Base-by-base conservation (phyloP, 2,888 invertebrate genomes). In the Pterobdella sp. region DNA sequence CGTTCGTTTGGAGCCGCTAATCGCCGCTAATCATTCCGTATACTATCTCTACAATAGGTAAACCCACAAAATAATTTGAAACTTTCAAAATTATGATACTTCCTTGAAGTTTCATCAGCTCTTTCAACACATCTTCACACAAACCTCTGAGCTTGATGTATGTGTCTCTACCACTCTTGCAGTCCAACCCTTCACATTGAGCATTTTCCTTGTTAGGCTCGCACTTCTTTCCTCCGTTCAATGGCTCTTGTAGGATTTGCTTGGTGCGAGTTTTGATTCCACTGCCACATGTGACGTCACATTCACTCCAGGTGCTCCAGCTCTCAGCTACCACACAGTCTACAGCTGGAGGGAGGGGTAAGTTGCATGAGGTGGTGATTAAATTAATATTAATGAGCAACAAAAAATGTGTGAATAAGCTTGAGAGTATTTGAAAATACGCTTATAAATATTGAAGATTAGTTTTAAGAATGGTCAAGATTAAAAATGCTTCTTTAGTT, bases 241-340 rank as follows among this genome's bases (percentile, higher is more conserved):
- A 63, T 2, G 75, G 74, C 10, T 70, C 56, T 18, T 60, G 64
- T 18, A 74, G 35, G 60, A 76, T 65, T 4, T 65, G 49, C 26
- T 74, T 66, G n/a, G 42, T 68, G 14, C 78, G 42, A 18, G 68
- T 64, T 74, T 76, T 77, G 56, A 68, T 49, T 0, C 78, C 78
- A 35, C 72, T 74, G 52, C 78, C 78, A 63, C 78, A 78, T 14
- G 65, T 66, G 35, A 64, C 71, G 63, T 66, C 68, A 63, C 78
- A 78, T 35, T 72, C 72, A 0, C 73, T 68, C 75, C 76, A 78
- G 4, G 65, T 65, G 1, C 69, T 73, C 76, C 76, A 78, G 31
- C 68, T 74, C 32, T 74, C 74, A 14, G 56, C 18, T 66, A 77
- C 71, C 22, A 76, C 68, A 42, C 78, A 78, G 74, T 78, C 77